Evolutionary conservation across 2,113 vertebrate genomes (phyloP), one percentile per base, ranked within the genome.

Genomic region (Miniopterus natalensis): DNA sequence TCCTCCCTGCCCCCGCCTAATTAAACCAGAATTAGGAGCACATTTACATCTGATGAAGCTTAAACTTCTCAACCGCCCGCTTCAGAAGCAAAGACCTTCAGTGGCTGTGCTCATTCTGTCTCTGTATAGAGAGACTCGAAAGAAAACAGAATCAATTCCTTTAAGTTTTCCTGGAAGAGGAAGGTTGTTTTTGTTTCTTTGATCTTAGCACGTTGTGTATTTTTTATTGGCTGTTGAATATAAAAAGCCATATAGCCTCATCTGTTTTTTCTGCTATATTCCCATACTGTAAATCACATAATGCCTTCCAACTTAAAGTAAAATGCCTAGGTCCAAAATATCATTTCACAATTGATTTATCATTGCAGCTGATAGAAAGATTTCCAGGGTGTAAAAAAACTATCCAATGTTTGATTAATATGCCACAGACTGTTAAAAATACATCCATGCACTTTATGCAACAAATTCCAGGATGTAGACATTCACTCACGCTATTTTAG

Each of bases 11-110:
- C 80, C 90, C 70, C 78, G 57, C 93, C 83, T 91, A 97, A 96
- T 97, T 98, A 97, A 91, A 70, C 42, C 47, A 90, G 95, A 97
- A 98, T 97, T 91, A 92, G 61, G 97, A 96, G 95, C 96, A 97
- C 83, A 96, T 98, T 97, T 95, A 20, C 95, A 94, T 93, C 93
- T 95, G 86, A 96, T 57, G 87, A 92, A 66, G 86, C 17, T 87
- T 89, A 96, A 96, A 89, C 68, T 63, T 95, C 84, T 89, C 66
- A 78, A 74, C 63, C 0, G 20, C 45, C 40, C 80, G 71, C 78
- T 86, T 91, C 85, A 87, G 89, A 96, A 95, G 93, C 42, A 21
- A 88, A 83, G 90, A 84, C 8, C 73, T 93, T 78, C 23, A 47
- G 63, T 45, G 47, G 74, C 29, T 81, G 42, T 90, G 42, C 61